Conservation (phyloP, 2,888 invertebrate species). For the Lypha dubia region DNA sequence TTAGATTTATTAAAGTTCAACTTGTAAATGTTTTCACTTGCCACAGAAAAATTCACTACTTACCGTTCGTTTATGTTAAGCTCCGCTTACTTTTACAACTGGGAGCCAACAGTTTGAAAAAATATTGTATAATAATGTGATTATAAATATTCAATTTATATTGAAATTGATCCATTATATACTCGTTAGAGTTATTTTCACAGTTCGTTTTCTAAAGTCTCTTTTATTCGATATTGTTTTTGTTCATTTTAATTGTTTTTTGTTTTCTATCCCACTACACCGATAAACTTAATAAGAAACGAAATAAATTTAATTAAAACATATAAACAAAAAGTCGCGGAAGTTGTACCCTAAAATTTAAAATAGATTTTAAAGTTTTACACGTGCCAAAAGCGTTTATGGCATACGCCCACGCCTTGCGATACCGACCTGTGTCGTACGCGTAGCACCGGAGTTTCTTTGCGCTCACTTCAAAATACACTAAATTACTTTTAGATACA, state of each 20-base stretch:
- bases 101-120: background rate
- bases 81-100: background rate
- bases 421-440: slow-evolving; percentile 39
- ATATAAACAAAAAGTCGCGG: slow-evolving; percentile 2
- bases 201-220: background rate
- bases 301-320: slow-evolving; percentile 10
- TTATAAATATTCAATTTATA: slow-evolving; percentile 5
- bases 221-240: background rate
- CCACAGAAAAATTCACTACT: background rate
- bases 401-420: slow-evolving; percentile 34
- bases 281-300: slow-evolving; percentile 27
- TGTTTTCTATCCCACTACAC: slow-evolving; percentile 6
- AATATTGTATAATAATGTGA: slow-evolving; percentile 8
- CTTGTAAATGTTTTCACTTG: background rate
- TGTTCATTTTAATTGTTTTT: slow-evolving; percentile 9
- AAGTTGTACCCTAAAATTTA: slow-evolving; percentile 32
- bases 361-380: slow-evolving; percentile 6
- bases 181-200: slow-evolving; percentile 1
- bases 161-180: slow-evolving; percentile 2
- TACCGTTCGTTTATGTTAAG: slow-evolving; percentile 37
- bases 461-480: slow-evolving; percentile 47
- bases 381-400: slow-evolving; percentile 36
- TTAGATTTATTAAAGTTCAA: too few relatives aligned
- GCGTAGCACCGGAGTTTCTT: slow-evolving; percentile 50
- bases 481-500: slow-evolving; percentile 38